Evolutionary conservation across 1,140 invertebrate genomes (phyloP).

Genomic region (Pseudomyrmex sp.): DNA sequence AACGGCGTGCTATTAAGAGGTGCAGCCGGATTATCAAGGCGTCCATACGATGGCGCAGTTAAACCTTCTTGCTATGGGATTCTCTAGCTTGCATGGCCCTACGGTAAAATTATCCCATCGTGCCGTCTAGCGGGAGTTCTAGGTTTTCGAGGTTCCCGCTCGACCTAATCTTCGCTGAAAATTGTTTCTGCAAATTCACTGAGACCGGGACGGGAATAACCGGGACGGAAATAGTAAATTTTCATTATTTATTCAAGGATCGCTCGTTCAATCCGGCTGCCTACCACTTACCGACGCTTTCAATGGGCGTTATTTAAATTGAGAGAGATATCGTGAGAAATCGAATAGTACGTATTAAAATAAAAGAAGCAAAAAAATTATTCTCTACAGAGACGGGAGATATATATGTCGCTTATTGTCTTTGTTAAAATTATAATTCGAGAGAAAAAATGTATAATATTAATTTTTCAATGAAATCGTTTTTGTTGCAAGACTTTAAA

Average conservation of each 20-base stretch:
- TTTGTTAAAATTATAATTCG: background rate
- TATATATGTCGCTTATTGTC: background rate
- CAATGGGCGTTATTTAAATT: constrained; percentile 26
- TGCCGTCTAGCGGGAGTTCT: constrained; percentile 14
- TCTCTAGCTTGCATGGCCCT: constrained; percentile 14
- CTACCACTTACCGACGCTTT: constrained; percentile 20
- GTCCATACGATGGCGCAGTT: constrained; percentile 53
- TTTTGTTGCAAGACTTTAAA: background rate
- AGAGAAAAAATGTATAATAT: background rate
- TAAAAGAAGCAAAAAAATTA: too few species aligned
- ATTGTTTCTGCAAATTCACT: constrained; percentile 54
- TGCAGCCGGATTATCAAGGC: constrained; percentile 58
- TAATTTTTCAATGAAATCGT: background rate
- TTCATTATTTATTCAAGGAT: constrained; percentile 51
- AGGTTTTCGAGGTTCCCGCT: constrained; percentile 51
- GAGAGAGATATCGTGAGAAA: background rate
- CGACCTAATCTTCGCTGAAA: constrained; percentile 50
- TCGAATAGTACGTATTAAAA: constrained; percentile 22
- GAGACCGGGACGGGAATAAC: constrained; percentile 19
- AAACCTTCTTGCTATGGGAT: constrained; percentile 49
- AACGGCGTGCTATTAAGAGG: constrained; percentile 43
- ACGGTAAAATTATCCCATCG: constrained; percentile 53
- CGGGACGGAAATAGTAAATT: constrained; percentile 31
- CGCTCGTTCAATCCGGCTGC: constrained; percentile 15
- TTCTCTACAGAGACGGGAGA: background rate